Conservation (phyloP, 2,113 vertebrate species). For the Leptosomus discolor region DNA sequence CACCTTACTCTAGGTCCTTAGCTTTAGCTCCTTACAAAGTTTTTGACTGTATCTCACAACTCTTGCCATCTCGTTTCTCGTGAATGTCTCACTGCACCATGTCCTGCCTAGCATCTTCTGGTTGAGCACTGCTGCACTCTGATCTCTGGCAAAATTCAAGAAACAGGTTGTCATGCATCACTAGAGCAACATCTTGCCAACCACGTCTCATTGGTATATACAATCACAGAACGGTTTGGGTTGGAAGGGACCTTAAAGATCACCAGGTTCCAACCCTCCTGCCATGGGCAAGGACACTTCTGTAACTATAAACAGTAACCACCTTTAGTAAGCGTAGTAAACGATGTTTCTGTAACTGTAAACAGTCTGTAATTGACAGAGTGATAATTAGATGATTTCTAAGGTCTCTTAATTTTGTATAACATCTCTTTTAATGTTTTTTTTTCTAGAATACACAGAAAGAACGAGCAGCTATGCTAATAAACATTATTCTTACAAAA, state of each 20-base stretch:
- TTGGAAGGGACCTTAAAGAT: too few species aligned
- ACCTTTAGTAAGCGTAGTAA: too few species aligned
- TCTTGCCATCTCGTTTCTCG: not conserved
- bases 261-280: too few species aligned
- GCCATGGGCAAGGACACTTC: too few species aligned
- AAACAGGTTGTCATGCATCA: not conserved
- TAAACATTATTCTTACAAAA: constrained; percentile 87
- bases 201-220: accelerated
- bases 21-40: not conserved
- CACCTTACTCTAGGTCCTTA: not conserved
- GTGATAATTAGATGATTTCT: not conserved
- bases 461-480: constrained; percentile 81
- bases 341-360: not conserved
- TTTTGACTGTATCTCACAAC: not conserved
- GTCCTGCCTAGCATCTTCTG: not conserved
- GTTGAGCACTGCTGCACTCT: not conserved
- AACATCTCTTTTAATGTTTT: not conserved
- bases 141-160: not conserved
- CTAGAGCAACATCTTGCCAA: not conserved
- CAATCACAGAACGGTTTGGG: too few species aligned
- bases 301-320: too few species aligned
- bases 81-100: not conserved
- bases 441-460: constrained; percentile 77
- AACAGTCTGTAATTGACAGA: not conserved
- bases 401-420: not conserved